These are phyloP conservation scores for Sternotherus odoratus DNA, from an alignment of 2,797 vertebrate genomes.

Conservation along the genomic window DNA sequence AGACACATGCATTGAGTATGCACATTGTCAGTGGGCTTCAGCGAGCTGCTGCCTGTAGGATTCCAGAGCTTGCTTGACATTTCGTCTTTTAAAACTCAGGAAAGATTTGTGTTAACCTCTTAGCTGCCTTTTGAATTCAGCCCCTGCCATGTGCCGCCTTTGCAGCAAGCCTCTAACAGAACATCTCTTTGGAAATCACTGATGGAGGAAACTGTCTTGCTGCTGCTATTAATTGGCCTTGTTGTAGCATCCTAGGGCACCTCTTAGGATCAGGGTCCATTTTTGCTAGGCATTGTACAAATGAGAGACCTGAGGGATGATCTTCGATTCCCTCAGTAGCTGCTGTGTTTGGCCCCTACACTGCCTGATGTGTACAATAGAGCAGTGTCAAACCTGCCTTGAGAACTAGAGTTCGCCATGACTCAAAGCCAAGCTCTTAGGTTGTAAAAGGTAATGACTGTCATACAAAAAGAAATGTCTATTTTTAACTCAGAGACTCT, in stretches of 20 bases:
- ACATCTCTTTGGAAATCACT: background rate
- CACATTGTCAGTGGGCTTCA: background rate
- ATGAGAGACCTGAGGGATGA: background rate
- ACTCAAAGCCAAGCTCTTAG: background rate
- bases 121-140: background rate
- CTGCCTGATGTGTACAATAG: fast-evolving
- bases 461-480: background rate
- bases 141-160: background rate
- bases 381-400: background rate
- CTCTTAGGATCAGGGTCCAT: background rate
- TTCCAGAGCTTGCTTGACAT: slow-evolving; percentile 23
- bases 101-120: background rate
- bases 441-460: background rate
- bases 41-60: background rate
- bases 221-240: fast-evolving
- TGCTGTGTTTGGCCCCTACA: background rate
- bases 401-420: background rate
- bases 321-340: background rate
- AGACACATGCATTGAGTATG: background rate
- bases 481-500: background rate
- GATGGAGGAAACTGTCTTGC: background rate
- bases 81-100: background rate
- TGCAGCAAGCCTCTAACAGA: slow-evolving; percentile 16
- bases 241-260: background rate
- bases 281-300: fast-evolving